Percentiles rank a stretch among this genome's conserved stretches.
phyloP scores from a whole-genome alignment of 2,113 vertebrate species.

The Coracopsis vasa region DNA sequence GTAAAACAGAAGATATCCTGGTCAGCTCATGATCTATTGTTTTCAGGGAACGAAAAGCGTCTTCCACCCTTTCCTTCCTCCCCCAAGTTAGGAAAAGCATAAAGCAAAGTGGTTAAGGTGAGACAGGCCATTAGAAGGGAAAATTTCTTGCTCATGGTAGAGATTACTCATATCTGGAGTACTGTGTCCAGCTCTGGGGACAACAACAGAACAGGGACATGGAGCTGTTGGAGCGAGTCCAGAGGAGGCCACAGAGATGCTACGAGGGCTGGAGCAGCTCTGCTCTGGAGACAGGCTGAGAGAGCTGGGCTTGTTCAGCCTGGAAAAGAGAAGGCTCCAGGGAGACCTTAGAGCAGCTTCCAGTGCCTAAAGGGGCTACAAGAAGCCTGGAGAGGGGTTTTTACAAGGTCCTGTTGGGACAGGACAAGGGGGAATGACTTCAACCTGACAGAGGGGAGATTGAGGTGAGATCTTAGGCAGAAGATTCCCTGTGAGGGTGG shows the following conservation, averaged over 20 bases:
- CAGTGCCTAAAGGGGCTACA: neutral
- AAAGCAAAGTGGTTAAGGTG: neutral
- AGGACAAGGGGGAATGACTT: neutral
- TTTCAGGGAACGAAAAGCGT: neutral
- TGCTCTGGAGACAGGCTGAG: neutral
- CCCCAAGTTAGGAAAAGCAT: neutral
- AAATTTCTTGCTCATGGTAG: neutral
- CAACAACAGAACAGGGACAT: neutral
- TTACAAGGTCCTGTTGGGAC: neutral
- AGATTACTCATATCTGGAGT: neutral
- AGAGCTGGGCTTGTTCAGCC: neutral
- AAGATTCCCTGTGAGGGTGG: neutral
- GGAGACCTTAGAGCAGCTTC: neutral
- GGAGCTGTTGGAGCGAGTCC: neutral
- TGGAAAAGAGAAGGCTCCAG: neutral
- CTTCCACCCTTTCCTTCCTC: constrained; percentile 46
- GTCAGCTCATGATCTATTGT: neutral
- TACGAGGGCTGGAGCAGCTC: neutral
- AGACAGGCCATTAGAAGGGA: neutral
- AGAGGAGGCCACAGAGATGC: neutral
- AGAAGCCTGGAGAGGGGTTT: neutral
- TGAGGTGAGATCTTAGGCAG: neutral
- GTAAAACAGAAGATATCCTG: neutral
- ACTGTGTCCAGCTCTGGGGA: neutral
- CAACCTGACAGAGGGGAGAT: neutral